Percentiles rank a stretch among this genome's conserved stretches.
Conservation (phyloP, 2,113 vertebrate species). For the Coregonus clupeaformis region DNA sequence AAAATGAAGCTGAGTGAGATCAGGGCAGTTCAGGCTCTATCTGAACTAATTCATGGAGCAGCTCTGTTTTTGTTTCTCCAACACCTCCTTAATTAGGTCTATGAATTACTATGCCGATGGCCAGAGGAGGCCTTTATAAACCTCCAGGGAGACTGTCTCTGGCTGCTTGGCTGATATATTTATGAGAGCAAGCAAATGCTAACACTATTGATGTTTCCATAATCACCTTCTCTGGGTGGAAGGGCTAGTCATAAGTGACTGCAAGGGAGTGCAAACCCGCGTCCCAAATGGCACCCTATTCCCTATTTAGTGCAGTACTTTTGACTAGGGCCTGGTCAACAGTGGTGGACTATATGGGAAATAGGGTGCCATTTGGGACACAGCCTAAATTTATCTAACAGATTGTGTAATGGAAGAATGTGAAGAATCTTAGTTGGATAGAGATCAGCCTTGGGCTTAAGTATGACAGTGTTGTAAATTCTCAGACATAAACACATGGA, state of each 20-base stretch:
- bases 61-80: constrained; percentile 40
- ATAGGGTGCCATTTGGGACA: too few species aligned
- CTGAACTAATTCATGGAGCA: constrained; percentile 18
- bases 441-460: constrained; percentile 10
- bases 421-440: constrained; percentile 16
- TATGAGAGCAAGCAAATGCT: constrained; percentile 22
- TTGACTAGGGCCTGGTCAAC: too few species aligned
- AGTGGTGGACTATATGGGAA: too few species aligned
- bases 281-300: too few species aligned
- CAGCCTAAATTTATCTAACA: constrained; percentile 7
- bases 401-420: constrained; percentile 23
- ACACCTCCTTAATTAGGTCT: constrained; percentile 37
- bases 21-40: constrained; percentile 11
- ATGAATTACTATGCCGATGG: constrained; percentile 23
- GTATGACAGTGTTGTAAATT: constrained; percentile 14
- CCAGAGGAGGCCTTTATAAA: constrained; percentile 1
- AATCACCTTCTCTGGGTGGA: constrained; percentile 6
- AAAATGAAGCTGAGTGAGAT: not conserved
- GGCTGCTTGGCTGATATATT: constrained; percentile 36
- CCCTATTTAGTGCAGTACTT: too few species aligned
- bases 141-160: not conserved
- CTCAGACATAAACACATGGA: constrained; percentile 21
- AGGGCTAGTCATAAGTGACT: constrained; percentile 3
- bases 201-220: constrained; percentile 30
- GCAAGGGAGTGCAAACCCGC: constrained; percentile 6